Percentiles rank a stretch among this genome's conserved stretches.
Evolutionary conservation across 2,888 invertebrate species (phyloP).

Genomic region (Euclidia mi): DNA sequence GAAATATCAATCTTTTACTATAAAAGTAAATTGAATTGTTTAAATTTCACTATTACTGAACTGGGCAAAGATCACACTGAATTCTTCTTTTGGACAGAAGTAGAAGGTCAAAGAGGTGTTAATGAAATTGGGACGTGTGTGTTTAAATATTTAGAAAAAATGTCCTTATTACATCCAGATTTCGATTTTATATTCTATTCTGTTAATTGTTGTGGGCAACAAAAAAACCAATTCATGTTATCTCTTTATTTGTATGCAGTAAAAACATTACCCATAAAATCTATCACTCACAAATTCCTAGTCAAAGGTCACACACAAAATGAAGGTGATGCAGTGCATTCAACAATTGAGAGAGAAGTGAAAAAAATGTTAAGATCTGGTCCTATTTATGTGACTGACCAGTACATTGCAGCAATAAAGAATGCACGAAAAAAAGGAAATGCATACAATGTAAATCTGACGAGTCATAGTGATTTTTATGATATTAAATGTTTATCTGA

Average conservation of each 20-base stretch:
- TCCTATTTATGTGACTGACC: constrained; percentile 31
- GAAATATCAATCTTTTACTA: constrained; percentile 37
- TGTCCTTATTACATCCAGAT: constrained; percentile 8
- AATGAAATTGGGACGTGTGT: constrained; percentile 44
- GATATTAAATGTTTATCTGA: constrained; percentile 35
- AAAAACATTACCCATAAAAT: constrained; percentile 15
- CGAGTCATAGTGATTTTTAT: constrained; percentile 40
- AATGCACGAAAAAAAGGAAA: constrained; percentile 47
- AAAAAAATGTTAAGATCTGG: constrained; percentile 27
- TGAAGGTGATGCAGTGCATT: constrained; percentile 31
- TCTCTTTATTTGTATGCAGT: constrained; percentile 4
- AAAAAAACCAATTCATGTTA: constrained; percentile 10
- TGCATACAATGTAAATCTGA: constrained; percentile 32
- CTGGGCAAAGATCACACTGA: constrained; percentile 32
- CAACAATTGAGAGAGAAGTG: constrained; percentile 15
- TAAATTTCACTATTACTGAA: constrained; percentile 41
- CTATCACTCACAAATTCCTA: constrained; percentile 38
- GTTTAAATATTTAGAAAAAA: constrained; percentile 28
- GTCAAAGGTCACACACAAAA: constrained; percentile 41
- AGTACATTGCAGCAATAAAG: constrained; percentile 37
- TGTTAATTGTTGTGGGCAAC: constrained; percentile 8
- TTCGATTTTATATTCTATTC: constrained; percentile 1
- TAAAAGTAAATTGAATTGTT: constrained; percentile 37
- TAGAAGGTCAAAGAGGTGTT: constrained; percentile 35
- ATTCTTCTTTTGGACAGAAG: constrained; percentile 42